A percentile compares a stretch with the other conserved stretches of the same genome.
phyloP scores from a whole-genome alignment of 2,113 vertebrate species.

The Girardinichthys multiradiatus region DNA sequence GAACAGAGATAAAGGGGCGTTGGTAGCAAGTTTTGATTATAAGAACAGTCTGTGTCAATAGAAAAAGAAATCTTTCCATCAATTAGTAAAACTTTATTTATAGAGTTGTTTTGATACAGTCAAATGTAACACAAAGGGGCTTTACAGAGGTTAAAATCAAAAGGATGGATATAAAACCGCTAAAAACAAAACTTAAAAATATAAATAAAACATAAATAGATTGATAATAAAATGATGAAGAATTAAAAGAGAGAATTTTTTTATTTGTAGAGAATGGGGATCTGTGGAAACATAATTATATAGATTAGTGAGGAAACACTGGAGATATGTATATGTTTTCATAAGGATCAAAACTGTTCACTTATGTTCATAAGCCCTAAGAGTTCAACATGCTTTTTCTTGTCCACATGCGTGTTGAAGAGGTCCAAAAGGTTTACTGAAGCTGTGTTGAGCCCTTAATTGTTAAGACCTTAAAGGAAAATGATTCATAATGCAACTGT shows the following conservation, averaged over 20 bases:
- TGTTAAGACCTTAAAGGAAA: no score
- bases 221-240: neutral
- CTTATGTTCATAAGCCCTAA: neutral
- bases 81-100: neutral
- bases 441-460: no score
- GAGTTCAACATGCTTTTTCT: no score
- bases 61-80: neutral
- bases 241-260: neutral
- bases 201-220: neutral
- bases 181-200: neutral
- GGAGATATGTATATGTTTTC: neutral
- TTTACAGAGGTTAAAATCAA: neutral
- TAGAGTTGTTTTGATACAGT: neutral
- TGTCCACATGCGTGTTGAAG: no score
- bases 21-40: neutral
- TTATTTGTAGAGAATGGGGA: neutral
- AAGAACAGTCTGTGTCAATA: neutral
- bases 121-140: neutral
- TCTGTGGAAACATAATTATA: neutral
- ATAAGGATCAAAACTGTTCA: neutral
- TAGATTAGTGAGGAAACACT: neutral
- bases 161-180: neutral
- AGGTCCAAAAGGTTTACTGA: no score
- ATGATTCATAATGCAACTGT: no score
- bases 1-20: constrained; percentile 11